Evolutionary conservation across 1,140 invertebrate genomes (phyloP).

Genomic region (Dinoponera quadriceps): DNA sequence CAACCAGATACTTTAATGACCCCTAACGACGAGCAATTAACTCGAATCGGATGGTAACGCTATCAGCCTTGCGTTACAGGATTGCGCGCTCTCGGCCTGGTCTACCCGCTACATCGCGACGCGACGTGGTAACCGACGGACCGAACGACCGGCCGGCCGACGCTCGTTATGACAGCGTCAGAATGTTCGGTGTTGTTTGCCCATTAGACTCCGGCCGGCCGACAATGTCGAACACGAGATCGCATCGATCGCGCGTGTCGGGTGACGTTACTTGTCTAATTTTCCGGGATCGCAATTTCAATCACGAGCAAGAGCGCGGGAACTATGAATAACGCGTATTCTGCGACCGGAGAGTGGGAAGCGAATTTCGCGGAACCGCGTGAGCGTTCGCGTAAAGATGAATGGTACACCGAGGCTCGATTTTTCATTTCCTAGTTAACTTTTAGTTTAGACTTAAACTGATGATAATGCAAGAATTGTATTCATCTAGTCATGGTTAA

Average conservation of each 20-base stretch:
- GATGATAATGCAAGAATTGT: no score
- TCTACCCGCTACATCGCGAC: not conserved
- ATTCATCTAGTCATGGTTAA: no score
- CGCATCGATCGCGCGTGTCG: conserved; percentile 47
- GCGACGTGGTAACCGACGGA: not conserved
- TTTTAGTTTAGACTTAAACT: no score
- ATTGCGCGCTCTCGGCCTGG: conserved; percentile 22
- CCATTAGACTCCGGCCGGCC: conserved; percentile 69
- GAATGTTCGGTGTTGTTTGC: conserved; percentile 76
- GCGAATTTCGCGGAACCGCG: no score
- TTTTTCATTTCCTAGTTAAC: no score
- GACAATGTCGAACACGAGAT: conserved; percentile 48
- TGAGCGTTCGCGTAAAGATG: no score
- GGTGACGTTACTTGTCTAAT: conserved; percentile 34
- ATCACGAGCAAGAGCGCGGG: not conserved
- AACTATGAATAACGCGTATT: not conserved
- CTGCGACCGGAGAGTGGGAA: no score
- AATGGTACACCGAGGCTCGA: no score
- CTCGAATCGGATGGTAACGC: conserved; percentile 78
- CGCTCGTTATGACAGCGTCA: conserved; percentile 54
- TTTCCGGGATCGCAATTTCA: conserved; percentile 28
- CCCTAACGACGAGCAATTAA: conserved; percentile 83
- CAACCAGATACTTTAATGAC: conserved; percentile 85
- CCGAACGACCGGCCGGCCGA: not conserved
- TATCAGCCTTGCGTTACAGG: conserved; percentile 78